Evolutionary conservation across 2,113 vertebrate species (phyloP).

Genomic region (Panthera tigris): DNA sequence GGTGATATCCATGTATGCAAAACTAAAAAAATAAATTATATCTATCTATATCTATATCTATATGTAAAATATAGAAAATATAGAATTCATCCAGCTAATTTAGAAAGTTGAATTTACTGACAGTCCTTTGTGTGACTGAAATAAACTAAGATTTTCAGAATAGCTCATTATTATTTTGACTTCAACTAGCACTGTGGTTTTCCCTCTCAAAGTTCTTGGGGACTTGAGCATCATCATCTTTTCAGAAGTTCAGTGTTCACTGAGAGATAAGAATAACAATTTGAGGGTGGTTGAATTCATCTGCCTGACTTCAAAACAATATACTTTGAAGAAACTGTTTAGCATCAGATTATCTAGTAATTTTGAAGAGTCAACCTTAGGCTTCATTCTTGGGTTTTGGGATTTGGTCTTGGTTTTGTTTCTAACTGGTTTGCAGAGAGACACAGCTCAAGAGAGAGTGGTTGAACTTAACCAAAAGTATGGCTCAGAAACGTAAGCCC

Average conservation of each 20-base stretch:
- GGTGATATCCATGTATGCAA: background rate
- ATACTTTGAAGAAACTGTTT: slow-evolving; percentile 12
- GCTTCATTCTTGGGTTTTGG: slow-evolving; percentile 13
- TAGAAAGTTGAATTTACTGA: slow-evolving; percentile 47
- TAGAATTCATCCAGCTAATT: background rate
- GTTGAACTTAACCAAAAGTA: slow-evolving; percentile 43
- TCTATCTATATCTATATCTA: background rate
- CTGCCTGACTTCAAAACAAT: slow-evolving; percentile 38
- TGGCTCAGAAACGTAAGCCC: background rate
- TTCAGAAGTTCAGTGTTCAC: background rate
- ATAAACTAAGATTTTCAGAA: slow-evolving; percentile 44
- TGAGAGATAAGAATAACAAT: slow-evolving; percentile 28
- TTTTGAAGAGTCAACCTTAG: slow-evolving; percentile 47
- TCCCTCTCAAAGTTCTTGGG: background rate
- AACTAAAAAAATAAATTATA: slow-evolving; percentile 24
- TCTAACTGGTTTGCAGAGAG: slow-evolving; percentile 31
- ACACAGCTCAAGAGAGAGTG: background rate
- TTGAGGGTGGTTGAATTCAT: background rate
- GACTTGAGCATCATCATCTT: background rate
- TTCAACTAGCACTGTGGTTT: background rate
- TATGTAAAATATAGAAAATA: background rate
- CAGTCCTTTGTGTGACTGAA: background rate
- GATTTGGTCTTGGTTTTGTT: slow-evolving; percentile 41
- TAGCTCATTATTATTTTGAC: background rate
- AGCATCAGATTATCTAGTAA: slow-evolving; percentile 30